Conservation (phyloP, 2,113 vertebrate genomes). For the Ochotona princeps region DNA sequence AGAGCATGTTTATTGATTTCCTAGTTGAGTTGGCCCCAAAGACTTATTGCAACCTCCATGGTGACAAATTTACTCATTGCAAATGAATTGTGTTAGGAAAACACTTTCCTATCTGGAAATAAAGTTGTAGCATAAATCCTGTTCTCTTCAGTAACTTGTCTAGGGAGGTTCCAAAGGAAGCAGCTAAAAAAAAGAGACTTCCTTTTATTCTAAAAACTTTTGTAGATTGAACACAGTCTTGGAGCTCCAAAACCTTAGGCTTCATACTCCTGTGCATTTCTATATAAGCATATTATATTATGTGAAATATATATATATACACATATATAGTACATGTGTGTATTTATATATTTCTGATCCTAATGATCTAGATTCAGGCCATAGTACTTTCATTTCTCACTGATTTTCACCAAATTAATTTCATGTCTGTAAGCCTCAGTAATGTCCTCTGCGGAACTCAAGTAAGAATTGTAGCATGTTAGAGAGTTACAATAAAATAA, state of each 20-base stretch:
- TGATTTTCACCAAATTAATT: background rate
- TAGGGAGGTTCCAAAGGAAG: background rate
- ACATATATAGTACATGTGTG: too few relatives aligned
- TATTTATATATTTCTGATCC: background rate
- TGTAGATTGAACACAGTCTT: background rate
- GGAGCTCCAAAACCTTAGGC: background rate
- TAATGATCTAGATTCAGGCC: background rate
- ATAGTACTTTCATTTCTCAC: background rate
- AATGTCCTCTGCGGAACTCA: background rate
- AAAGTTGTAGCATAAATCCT: constrained; percentile 66
- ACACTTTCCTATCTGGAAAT: constrained; percentile 66
- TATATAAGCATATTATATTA: background rate
- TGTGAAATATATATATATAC: too few relatives aligned
- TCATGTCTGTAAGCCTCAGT: background rate
- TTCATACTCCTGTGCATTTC: background rate
- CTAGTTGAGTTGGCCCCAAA: constrained; percentile 62
- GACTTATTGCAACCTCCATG: constrained; percentile 59
- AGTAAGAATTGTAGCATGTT: background rate
- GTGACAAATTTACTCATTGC: constrained; percentile 74
- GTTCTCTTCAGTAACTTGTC: constrained; percentile 50
- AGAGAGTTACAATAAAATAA: background rate
- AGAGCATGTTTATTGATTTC: constrained; percentile 67
- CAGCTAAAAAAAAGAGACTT: background rate
- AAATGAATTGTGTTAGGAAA: constrained; percentile 69
- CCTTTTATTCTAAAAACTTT: constrained; percentile 30